Evolutionary conservation across 1,140 invertebrate genomes (phyloP).

Genomic region (Drosophila lacertosa): DNA sequence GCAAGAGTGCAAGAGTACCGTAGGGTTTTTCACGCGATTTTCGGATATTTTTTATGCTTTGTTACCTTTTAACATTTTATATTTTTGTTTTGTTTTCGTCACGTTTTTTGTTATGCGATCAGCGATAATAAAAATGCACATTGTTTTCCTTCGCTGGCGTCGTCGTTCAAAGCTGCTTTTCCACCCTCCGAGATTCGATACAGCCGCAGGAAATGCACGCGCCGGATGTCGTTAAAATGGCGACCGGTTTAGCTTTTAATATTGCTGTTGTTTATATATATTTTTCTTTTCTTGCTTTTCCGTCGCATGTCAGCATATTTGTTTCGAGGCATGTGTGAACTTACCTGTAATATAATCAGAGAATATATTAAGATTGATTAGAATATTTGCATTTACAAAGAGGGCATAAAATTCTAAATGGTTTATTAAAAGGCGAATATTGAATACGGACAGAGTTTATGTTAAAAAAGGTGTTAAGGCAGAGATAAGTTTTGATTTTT

Average conservation of each 20-base stretch:
- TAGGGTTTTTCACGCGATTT: slow-evolving; percentile 7
- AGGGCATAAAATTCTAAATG: slow-evolving; percentile 7
- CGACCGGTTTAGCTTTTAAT: slow-evolving; percentile 33
- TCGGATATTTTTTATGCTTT: slow-evolving; percentile 59
- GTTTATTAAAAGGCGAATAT: slow-evolving; percentile 10
- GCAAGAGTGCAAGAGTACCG: not conserved
- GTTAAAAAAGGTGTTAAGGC: too few relatives aligned
- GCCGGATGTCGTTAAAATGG: slow-evolving; percentile 69
- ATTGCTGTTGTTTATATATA: too few relatives aligned
- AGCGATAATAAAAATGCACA: slow-evolving; percentile 61
- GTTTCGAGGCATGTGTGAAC: slow-evolving; percentile 57
- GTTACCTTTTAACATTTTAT: slow-evolving; percentile 42
- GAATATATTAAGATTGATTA: slow-evolving; percentile 62
- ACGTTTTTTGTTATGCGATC: slow-evolving; percentile 59
- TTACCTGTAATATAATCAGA: slow-evolving; percentile 69
- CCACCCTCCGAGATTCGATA: slow-evolving; percentile 18
- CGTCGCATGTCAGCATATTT: slow-evolving; percentile 27
- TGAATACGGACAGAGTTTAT: not conserved
- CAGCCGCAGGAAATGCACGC: slow-evolving; percentile 70
- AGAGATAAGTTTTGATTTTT: too few relatives aligned
- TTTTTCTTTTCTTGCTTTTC: slow-evolving; percentile 2
- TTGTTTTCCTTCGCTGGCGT: slow-evolving; percentile 34
- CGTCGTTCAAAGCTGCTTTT: slow-evolving; percentile 11
- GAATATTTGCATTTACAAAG: slow-evolving; percentile 21
- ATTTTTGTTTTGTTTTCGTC: slow-evolving; percentile 60